phyloP scores from a whole-genome alignment of 2,113 vertebrate genomes.

The Eonycteris spelaea region DNA sequence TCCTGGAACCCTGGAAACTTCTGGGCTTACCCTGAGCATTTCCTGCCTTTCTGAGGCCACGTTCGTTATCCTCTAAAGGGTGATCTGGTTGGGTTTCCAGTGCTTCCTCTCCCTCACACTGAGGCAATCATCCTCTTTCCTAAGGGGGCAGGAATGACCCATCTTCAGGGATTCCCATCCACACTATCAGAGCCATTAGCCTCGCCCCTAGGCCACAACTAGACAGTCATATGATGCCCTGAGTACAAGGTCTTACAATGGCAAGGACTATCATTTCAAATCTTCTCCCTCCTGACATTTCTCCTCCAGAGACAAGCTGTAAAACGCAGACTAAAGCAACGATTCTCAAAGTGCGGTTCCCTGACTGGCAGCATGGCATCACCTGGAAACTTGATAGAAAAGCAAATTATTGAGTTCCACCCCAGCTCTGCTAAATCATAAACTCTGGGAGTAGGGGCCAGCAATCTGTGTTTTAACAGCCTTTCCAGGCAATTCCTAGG shows the following conservation, averaged over 20 bases:
- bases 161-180: not conserved
- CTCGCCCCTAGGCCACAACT: not conserved
- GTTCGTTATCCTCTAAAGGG: not conserved
- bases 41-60: not conserved
- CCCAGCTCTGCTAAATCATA: not conserved
- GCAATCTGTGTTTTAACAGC: not conserved
- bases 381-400: not conserved
- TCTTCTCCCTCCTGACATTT: not conserved
- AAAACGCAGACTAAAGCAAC: not conserved
- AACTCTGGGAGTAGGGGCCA: not conserved
- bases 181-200: not conserved
- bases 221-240: not conserved
- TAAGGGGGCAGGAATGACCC: not conserved
- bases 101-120: not conserved
- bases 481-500: not conserved
- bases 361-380: not conserved
- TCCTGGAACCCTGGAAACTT: not conserved
- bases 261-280: not conserved
- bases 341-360: not conserved
- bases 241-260: not conserved
- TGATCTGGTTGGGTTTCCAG: not conserved
- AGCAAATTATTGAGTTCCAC: not conserved
- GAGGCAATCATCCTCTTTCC: not conserved
- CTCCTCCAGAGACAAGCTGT: not conserved
- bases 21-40: not conserved